Evolutionary conservation across 1,140 invertebrate genomes (phyloP), one percentile per base, ranked within the genome.

Genomic region (Oscheius sp.): DNA sequence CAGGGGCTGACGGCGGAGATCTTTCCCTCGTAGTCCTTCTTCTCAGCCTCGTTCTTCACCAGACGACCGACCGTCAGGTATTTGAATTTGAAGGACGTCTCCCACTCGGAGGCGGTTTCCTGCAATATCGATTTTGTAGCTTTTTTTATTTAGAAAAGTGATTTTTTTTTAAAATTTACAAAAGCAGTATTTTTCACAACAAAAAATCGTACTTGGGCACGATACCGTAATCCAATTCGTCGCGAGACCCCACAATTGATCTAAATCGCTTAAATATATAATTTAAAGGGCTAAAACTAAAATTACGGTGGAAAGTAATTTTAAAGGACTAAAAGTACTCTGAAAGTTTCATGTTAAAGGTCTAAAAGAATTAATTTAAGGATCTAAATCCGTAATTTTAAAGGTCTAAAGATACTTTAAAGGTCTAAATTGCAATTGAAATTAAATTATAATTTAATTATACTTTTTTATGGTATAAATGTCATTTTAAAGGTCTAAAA

Each of bases 81-180:
- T 35, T 74, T 74, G 72, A 67, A 68, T 42, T 68, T 74, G 65
- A 74, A 68, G 15, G 68, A 55, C 23, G 66, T 49, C 34, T 74
- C 72, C 72, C 72, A 74, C 52, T 74, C 72, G 31, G 61, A 42
- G 26, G 72, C 72, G 32, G 64, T 62, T 49, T 74, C 72, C 63
- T 67, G 63, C 0, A 68, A 68, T 31, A 2, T 28, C 10, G 2
- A 35, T 7, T 4, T 32, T 68, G 28, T 15, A 15, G 20, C 32
- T 1, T 31, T 45, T n/a, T 45, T 15, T 18, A 45, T 18, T 45
- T 18, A 18, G 23, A 45, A 18, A 45, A 45, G 0, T 18, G 18
- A 45, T 23, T 18, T 0, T 15, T 18, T 45, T 45, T 45, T 45
- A 23, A 45, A 0, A 45, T 0, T 23, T 18, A 45, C 15, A 18